Evolutionary conservation across 2,113 vertebrate genomes (phyloP).

Genomic region (Chinchilla lanigera): DNA sequence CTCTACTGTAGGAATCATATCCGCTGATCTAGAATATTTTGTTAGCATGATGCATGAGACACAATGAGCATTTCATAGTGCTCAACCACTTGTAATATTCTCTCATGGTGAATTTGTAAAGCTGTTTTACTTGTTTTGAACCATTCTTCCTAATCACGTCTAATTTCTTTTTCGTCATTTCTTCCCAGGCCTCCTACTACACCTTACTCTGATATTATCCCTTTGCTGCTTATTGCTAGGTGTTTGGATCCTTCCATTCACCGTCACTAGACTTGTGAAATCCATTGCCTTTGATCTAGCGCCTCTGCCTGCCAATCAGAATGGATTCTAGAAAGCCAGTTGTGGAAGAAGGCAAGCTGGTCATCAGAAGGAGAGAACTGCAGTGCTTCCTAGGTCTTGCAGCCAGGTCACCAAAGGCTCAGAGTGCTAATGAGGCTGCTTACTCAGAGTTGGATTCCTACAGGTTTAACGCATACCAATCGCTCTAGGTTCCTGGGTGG

Average conservation of each 20-base stretch:
- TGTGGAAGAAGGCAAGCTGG: not conserved
- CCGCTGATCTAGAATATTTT: not conserved
- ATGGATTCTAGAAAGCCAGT: not conserved
- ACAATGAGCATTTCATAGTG: not conserved
- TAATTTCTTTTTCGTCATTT: not conserved
- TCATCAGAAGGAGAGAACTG: not conserved
- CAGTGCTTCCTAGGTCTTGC: not conserved
- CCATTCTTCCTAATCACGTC: not conserved
- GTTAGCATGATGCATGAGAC: not conserved
- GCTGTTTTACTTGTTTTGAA: not conserved
- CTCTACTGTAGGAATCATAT: not conserved
- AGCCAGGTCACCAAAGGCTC: not conserved
- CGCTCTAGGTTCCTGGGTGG: not conserved
- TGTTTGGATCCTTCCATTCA: not conserved
- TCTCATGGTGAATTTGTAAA: not conserved
- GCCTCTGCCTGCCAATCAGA: not conserved
- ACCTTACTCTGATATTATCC: not conserved
- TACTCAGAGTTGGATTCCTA: not conserved
- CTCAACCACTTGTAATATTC: not conserved
- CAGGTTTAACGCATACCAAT: not conserved
- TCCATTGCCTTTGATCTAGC: not conserved
- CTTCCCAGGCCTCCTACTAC: not conserved
- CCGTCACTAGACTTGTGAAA: not conserved
- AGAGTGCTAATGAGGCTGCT: slow-evolving; percentile 10
- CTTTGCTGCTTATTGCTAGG: not conserved